Base-by-base conservation (phyloP, 1,140 invertebrate species). In the Hylaeus anthracinus region DNA sequence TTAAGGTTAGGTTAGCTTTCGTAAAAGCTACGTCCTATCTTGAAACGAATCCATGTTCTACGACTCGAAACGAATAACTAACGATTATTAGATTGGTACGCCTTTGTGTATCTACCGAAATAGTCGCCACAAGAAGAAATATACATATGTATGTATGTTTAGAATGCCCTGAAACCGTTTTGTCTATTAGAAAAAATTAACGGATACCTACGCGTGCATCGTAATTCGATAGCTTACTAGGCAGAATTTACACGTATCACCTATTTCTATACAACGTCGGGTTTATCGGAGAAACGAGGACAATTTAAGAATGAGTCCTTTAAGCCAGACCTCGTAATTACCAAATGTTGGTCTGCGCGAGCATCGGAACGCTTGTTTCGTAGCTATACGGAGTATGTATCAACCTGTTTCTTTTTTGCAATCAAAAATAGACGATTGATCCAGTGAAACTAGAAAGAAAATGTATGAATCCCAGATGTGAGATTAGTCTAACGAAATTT, bases 271-370 rank as follows among this genome's bases (percentile, higher is more conserved):
- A 37, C 63, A 5, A 41, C 43, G 39, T 15, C 15, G 51, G 3
- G 14, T 76, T 67, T 66, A 76, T 76, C 51, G 63, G 15, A 15
- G n/a, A 56, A 64, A 1, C 41, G 26, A 10, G 45, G 45, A 51
- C 63, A 73, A 73, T 63, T 71, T 73, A 15, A 8, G 53, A 55
- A 66, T 26, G 15, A 5, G 3, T 9, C 12, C 39, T 9, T 41
- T 73, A 26, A 74, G 9, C 48, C 2, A 12, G 53, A n/a, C 6
- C 41, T 10, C n/a, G 5, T 37, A 55, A 65, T 66, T 75, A 26
- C 26, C 26, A 75, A 75, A 75, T 8, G 10, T 43, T 12, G 12
- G 1, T 43, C 2, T 3, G 53, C 55, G n/a, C 15, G 58, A 41
- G 37, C 12, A 26, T 41, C 15, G 48, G 14, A 5, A 3, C 9